These are phyloP conservation scores for Taurulus bubalis DNA, from an alignment of 2,113 vertebrate genomes.

Conservation along the genomic window DNA sequence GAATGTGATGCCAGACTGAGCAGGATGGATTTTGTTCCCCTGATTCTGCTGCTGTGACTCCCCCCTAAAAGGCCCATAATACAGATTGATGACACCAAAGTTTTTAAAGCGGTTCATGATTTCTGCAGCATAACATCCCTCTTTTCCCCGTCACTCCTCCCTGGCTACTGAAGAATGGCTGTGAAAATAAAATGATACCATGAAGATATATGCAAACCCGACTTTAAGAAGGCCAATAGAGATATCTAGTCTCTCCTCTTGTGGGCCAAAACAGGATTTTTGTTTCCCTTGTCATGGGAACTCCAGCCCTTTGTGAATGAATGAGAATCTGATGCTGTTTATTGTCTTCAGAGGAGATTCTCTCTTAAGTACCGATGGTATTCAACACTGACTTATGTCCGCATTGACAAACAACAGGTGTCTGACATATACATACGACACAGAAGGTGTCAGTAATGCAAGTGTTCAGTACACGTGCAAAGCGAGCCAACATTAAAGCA, in stretches of 20 bases:
- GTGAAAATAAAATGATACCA: constrained; percentile 41
- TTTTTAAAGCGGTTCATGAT: constrained; percentile 51
- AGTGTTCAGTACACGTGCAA: constrained; percentile 32
- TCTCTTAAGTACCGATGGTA: constrained; percentile 28
- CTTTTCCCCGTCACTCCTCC: constrained; percentile 45
- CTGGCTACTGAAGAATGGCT: constrained; percentile 46
- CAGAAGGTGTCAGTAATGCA: constrained; percentile 35
- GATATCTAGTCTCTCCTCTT: constrained; percentile 2
- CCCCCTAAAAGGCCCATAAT: constrained; percentile 53
- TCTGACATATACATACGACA: constrained; percentile 53
- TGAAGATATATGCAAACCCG: constrained; percentile 35
- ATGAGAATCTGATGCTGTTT: background rate
- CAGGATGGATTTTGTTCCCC: constrained; percentile 15
- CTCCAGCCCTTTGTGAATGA: constrained; percentile 17
- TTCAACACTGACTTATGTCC: constrained; percentile 26
- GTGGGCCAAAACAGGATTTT: background rate
- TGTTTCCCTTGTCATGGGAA: background rate
- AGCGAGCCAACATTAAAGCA: background rate
- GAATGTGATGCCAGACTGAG: constrained; percentile 47
- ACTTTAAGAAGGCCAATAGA: constrained; percentile 21
- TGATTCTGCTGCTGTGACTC: constrained; percentile 26
- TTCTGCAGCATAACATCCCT: constrained; percentile 47
- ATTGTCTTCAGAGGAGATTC: constrained; percentile 17
- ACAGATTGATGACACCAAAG: constrained; percentile 61
- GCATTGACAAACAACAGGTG: constrained; percentile 45